Base-by-base conservation (phyloP, 1,140 invertebrate genomes). In the Himalopsyche phryganea region DNA sequence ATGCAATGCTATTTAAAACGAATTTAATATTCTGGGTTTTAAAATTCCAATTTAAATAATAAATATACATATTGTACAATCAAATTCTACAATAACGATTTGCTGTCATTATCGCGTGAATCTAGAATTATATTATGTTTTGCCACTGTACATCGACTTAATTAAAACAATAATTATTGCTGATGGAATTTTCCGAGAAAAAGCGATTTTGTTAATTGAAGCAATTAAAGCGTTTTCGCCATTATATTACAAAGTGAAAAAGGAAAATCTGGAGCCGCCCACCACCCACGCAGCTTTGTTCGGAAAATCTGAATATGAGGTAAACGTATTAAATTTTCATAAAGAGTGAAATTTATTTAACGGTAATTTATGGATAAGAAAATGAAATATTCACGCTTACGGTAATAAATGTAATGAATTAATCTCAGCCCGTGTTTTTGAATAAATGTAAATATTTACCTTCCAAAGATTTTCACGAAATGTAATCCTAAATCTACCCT, bases 161-260 rank as follows among this genome's bases (percentile, higher is more conserved):
- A 58, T 63, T 55, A 63, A 58, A 63, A 58, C 38, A 58, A 63
- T 63, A 54, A 45, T 47, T 56, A 56, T 17, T 40, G 38, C 42
- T 45, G 56, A 17, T 28, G 23, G 51, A 50, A 63, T 41, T 58
- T 58, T 58, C 56, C 35, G 40, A 55, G 56, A 63, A 63, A 63
- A 63, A 55, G 61, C 61, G 55, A 58, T 63, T 63, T 58, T 47
- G 48, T 56, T 63, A 63, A 63, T 63, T 63, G 61, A 53, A 38
- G 51, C 61, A 55, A 63, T 63, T 58, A 63, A 63, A 63, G 38
- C 55, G 56, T 48, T 53, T 63, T 59, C 50, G 32, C 50, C 53
- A 57, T 58, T 63, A 63, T 54, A 59, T 63, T 63, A 63, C 61
- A 40, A 33, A 28, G 50, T 42, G 18, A 45, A 42, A 55, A 42